Percentiles rank a stretch among this genome's conserved stretches.
phyloP scores from a whole-genome alignment of 2,797 vertebrate genomes.

The Natrix natrix region DNA sequence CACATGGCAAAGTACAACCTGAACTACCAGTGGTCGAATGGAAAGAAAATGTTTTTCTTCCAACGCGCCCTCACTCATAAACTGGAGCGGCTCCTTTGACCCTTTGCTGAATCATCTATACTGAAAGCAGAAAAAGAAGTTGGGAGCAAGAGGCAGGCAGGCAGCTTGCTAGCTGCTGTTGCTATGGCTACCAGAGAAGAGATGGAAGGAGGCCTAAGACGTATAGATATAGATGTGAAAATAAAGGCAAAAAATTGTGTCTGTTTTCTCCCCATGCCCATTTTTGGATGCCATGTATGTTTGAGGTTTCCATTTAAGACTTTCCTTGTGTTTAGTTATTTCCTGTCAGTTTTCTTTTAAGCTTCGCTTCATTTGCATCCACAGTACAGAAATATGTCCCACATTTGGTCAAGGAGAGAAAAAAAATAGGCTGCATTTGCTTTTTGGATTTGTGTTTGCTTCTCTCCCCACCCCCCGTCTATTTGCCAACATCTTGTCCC shows the following conservation, averaged over 20 bases:
- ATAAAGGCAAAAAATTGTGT: slow-evolving; percentile 58
- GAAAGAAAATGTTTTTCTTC: slow-evolving; percentile 33
- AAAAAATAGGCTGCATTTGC: neutral
- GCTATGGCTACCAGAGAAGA: slow-evolving; percentile 72
- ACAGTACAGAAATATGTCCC: slow-evolving; percentile 46
- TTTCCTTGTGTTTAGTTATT: neutral
- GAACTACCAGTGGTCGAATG: neutral
- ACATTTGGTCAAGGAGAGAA: neutral
- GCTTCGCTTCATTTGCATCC: neutral
- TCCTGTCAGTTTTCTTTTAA: slow-evolving; percentile 31
- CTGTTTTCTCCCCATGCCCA: slow-evolving; percentile 39
- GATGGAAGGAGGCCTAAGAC: slow-evolving; percentile 63
- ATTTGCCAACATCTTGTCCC: slow-evolving; percentile 23
- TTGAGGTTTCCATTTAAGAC: neutral
- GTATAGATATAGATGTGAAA: slow-evolving; percentile 46
- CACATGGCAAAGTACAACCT: fast-evolving
- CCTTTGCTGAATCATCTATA: slow-evolving; percentile 50
- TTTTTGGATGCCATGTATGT: neutral
- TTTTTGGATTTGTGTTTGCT: neutral
- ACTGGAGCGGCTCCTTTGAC: slow-evolving; percentile 46
- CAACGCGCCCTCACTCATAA: slow-evolving; percentile 17
- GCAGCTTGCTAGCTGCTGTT: slow-evolving; percentile 64
- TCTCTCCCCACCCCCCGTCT: slow-evolving; percentile 2
- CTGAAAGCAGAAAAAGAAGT: slow-evolving; percentile 26
- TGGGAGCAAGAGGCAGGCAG: slow-evolving; percentile 32